These are phyloP conservation scores for Anableps anableps DNA, from an alignment of 2,797 vertebrate genomes.

Conservation along the genomic window DNA sequence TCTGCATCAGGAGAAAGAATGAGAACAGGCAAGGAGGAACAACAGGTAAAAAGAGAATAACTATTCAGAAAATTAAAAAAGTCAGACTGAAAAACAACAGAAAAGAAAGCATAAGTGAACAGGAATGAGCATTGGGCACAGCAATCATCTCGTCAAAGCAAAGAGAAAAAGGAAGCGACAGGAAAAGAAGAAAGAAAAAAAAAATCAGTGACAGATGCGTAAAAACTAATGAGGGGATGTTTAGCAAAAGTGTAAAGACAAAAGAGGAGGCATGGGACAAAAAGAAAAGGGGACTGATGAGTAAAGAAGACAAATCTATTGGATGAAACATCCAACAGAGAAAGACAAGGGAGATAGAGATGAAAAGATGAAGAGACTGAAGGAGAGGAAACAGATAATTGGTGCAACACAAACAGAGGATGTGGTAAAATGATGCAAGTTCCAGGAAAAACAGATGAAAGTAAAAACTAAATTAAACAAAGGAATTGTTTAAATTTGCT, in stretches of 20 bases:
- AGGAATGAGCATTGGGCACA: constrained; percentile 9
- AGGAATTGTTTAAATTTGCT: constrained; percentile 18
- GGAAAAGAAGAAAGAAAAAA: constrained; percentile 28
- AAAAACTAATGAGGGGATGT: constrained; percentile 35
- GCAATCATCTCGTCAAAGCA: constrained; percentile 21
- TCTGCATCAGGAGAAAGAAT: not conserved
- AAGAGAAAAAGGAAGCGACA: constrained; percentile 11
- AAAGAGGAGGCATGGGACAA: constrained; percentile 15
- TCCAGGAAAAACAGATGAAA: constrained; percentile 13
- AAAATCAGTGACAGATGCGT: constrained; percentile 33
- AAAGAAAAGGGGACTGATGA: constrained; percentile 15
- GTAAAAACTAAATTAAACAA: constrained; percentile 4
- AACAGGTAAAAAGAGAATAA: not conserved
- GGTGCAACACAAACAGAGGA: constrained; percentile 41
- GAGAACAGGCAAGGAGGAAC: constrained; percentile 1
- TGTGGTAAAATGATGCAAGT: constrained; percentile 10
- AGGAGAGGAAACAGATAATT: constrained; percentile 43
- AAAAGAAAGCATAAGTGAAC: constrained; percentile 1
- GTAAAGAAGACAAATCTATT: not conserved
- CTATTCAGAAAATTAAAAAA: not conserved
- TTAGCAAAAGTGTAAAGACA: constrained; percentile 24
- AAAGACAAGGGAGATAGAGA: not conserved
- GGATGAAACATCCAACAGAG: constrained; percentile 6
- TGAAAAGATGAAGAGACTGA: constrained; percentile 16
- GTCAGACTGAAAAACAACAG: not conserved